Evolutionary conservation across 2,113 vertebrate species (phyloP).

Genomic region (Petrocephalus zakoni): DNA sequence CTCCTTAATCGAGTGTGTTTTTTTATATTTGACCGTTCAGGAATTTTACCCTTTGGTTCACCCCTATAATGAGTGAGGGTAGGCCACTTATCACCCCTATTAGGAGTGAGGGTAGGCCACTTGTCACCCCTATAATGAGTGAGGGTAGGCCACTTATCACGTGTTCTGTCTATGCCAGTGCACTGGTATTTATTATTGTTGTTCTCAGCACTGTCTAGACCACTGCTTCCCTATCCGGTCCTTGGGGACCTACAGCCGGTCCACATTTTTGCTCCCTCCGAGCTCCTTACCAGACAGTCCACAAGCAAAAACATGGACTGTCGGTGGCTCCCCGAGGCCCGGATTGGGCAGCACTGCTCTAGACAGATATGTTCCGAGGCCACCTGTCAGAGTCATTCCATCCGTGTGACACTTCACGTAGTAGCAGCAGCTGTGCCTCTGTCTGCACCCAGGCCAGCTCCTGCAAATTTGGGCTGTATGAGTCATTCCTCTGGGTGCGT

Average conservation of each 20-base stretch:
- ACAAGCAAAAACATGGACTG: neutral
- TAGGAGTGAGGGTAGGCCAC: neutral
- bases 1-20: neutral
- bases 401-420: neutral
- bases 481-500: neutral
- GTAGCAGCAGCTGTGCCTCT: constrained; percentile 22
- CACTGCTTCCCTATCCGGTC: neutral
- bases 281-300: neutral
- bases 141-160: neutral
- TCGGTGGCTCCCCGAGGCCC: neutral
- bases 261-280: neutral
- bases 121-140: neutral
- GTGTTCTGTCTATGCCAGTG: neutral
- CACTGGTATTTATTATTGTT: neutral
- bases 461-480: neutral
- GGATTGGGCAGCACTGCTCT: neutral
- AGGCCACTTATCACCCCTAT: neutral
- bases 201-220: constrained; percentile 15
- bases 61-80: neutral
- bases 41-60: neutral
- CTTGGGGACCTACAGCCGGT: neutral
- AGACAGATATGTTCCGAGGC: constrained; percentile 17
- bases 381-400: neutral
- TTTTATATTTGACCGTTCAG: neutral
- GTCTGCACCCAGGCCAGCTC: constrained; percentile 12